Base-by-base conservation (phyloP, 2,888 invertebrate species). In the Macrosiphum euphorbiae region DNA sequence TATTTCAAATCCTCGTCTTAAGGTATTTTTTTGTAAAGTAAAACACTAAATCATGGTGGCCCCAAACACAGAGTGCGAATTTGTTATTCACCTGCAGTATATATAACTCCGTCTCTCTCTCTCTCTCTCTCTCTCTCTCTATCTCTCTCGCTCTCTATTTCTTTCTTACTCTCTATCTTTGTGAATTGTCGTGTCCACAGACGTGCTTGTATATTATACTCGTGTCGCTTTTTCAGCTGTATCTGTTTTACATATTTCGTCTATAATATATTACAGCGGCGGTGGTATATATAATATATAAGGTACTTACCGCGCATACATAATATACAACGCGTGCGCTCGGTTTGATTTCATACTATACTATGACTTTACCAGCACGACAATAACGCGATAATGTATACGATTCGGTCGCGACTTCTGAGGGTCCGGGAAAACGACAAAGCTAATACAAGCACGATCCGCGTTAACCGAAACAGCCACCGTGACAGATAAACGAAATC, bases 171-270 rank as follows among this genome's bases (percentile, higher is more conserved):
- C 78, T 35, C 35, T 35, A n/a, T 35, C n/a, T 78, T 78, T 20
- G 35, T 20, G 4, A 35, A 20, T 20, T 10, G 78, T 20, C 78
- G 78, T 78, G 78, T 78, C 78, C n/a, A 24, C 35, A 35, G 78
- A 35, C 52, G 13, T 26, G 35, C 41, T 88, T 41, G 41, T 55
- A 35, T 35, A n/a, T 4, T 47, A 67, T 88, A 44, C 44, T 58
- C 58, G 88, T 58, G 41, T 88, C 55, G 28, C 26, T 88, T 41
- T 88, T 55, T 11, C 86, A 86, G 86, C 47, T 13, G 47, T 86
- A 86, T 86, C 44, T 28, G 47, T 86, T 86, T 86, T 47, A 86
- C 86, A 86, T 86, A 86, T 35, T 78, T 78, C 20, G 78, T 78
- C 35, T 78, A 35, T 78, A 78, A 35, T 78, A 35, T 78, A 20